A percentile compares a stretch with the other conserved stretches of the same genome.
These are phyloP conservation scores for Oryzias curvinotus DNA, from an alignment of 2,113 vertebrate species.

Conservation along the genomic window DNA sequence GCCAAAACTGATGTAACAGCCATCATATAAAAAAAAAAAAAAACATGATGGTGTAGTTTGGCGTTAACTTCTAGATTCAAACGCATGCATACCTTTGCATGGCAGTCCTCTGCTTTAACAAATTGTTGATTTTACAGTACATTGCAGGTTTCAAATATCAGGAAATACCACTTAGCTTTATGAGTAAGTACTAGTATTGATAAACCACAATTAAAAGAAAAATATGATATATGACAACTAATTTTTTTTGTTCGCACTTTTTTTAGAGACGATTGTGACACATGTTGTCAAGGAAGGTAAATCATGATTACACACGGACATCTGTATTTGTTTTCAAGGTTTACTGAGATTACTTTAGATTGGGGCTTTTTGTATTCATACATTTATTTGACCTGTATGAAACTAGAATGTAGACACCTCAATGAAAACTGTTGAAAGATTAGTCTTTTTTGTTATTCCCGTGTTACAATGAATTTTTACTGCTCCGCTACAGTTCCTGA, in stretches of 20 bases:
- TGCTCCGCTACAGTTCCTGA: constrained; percentile 51
- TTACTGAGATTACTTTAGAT: too few relatives aligned
- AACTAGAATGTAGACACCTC: too few relatives aligned
- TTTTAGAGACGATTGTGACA: constrained; percentile 61
- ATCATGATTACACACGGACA: constrained; percentile 23
- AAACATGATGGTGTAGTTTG: neutral
- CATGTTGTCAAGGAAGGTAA: constrained; percentile 50
- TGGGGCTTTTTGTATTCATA: too few relatives aligned
- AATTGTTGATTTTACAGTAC: constrained; percentile 75
- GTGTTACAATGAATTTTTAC: neutral
- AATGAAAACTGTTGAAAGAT: neutral
- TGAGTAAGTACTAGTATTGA: constrained; percentile 82
- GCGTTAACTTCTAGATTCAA: neutral
- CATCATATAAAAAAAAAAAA: constrained; percentile 1
- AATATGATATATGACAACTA: neutral
- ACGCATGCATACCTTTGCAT: neutral
- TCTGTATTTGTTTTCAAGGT: neutral
- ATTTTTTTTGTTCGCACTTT: constrained; percentile 32
- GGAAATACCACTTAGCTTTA: constrained; percentile 90
- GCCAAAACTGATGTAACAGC: neutral
- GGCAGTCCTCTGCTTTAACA: neutral
- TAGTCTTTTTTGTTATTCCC: neutral
- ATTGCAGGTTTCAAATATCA: constrained; percentile 87
- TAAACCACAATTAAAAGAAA: neutral
- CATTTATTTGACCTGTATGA: too few relatives aligned